Percentiles rank a stretch among this genome's conserved stretches.
Evolutionary conservation across 2,797 vertebrate genomes (phyloP).

Genomic region (Myotis planiceps): DNA sequence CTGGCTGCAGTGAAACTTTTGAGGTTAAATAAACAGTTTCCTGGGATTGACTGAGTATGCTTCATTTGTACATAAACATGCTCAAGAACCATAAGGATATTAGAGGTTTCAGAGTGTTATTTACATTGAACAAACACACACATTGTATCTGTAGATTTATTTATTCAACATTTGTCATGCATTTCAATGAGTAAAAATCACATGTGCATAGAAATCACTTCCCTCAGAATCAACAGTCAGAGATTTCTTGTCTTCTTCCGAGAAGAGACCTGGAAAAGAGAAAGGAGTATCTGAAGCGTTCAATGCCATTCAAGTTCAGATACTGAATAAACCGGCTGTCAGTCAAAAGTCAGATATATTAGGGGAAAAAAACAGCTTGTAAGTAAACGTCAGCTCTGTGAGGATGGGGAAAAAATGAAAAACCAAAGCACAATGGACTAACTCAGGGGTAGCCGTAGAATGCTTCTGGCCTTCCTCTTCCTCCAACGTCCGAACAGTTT

Average conservation of each 20-base stretch:
- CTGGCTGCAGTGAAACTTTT: constrained; percentile 63
- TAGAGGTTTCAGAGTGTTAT: constrained; percentile 39
- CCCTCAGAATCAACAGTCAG: constrained; percentile 45
- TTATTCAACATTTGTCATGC: constrained; percentile 63
- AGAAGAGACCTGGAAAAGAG: constrained; percentile 18
- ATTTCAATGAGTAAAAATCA: constrained; percentile 65
- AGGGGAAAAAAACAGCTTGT: neutral
- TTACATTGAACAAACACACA: constrained; percentile 48
- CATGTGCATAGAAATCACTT: constrained; percentile 47
- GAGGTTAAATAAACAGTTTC: constrained; percentile 72
- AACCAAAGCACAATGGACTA: neutral
- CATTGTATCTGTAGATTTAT: constrained; percentile 57
- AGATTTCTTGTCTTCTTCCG: constrained; percentile 4
- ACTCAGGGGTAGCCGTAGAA: neutral
- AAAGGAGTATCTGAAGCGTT: constrained; percentile 67
- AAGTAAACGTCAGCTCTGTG: constrained; percentile 43
- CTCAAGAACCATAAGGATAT: constrained; percentile 28
- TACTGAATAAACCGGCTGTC: constrained; percentile 60
- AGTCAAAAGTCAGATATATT: constrained; percentile 63
- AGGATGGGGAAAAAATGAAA: neutral
- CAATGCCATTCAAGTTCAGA: constrained; percentile 64
- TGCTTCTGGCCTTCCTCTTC: neutral
- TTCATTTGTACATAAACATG: constrained; percentile 52
- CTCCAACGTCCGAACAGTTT: neutral
- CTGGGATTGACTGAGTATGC: neutral